Conservation (phyloP, 2,113 vertebrate species). For the Salvelinus alpinus region DNA sequence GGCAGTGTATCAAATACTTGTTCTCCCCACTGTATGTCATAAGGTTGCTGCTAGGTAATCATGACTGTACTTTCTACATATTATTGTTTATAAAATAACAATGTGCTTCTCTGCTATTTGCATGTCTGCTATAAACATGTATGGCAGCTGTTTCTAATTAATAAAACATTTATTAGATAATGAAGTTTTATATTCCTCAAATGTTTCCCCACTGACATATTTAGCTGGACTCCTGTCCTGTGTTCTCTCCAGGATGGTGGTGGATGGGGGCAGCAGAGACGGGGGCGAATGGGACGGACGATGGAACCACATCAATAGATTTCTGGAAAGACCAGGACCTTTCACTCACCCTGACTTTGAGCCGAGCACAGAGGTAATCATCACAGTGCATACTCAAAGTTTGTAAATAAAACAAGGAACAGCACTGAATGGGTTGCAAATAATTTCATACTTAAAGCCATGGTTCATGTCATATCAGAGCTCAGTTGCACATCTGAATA, state of each 20-base stretch:
- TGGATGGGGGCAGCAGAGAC: constrained; percentile 87
- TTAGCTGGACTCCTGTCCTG: constrained; percentile 62
- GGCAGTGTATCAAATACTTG: too few relatives aligned
- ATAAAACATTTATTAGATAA: background rate
- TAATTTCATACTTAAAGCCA: background rate
- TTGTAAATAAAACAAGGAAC: constrained; percentile 34
- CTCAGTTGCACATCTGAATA: background rate
- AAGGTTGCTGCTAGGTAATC: background rate
- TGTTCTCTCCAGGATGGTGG: constrained; percentile 89
- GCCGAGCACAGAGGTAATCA: constrained; percentile 88
- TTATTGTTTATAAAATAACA: background rate
- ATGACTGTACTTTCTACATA: background rate
- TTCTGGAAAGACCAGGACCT: constrained; percentile 92
- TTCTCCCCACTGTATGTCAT: too few relatives aligned
- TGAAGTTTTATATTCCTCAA: background rate
- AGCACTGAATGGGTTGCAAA: constrained; percentile 1
- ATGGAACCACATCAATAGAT: constrained; percentile 94
- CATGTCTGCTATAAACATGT: background rate
- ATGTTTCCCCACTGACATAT: background rate
- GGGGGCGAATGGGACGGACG: constrained; percentile 90
- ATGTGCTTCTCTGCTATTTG: background rate
- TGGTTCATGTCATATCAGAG: background rate
- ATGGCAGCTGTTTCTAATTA: background rate
- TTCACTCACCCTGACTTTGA: constrained; percentile 96
- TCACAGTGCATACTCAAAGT: too few relatives aligned